phyloP scores from a whole-genome alignment of 2,797 vertebrate species.

The Neosilurus hyrtlii region DNA sequence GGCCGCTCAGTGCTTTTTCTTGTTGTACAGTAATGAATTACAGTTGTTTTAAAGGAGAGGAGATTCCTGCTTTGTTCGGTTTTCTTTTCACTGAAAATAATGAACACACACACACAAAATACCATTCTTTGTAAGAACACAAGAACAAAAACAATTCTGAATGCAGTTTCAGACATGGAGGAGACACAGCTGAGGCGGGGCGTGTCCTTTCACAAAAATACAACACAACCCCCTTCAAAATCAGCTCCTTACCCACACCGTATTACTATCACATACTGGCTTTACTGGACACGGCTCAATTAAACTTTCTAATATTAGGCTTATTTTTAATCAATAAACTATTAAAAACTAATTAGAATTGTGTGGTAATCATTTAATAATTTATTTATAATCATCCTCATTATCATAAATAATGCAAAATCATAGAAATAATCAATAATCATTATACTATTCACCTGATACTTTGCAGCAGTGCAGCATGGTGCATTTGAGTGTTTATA shows the following conservation, averaged over 20 bases:
- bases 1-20: neutral
- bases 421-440: neutral
- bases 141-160: neutral
- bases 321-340: neutral
- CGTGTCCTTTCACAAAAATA: neutral
- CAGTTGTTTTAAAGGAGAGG: neutral
- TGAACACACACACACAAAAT: neutral
- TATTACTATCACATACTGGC: neutral
- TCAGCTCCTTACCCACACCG: neutral
- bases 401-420: neutral
- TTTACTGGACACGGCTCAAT: neutral
- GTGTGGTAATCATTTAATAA: neutral
- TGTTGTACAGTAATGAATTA: neutral
- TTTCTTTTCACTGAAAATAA: neutral
- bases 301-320: neutral
- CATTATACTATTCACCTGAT: neutral
- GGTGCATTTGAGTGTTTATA: neutral
- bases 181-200: neutral
- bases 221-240: neutral
- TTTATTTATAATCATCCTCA: neutral
- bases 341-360: neutral
- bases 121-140: neutral
- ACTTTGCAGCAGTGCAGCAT: neutral
- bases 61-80: no score
- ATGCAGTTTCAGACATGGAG: neutral